phyloP scores from a whole-genome alignment of 2,888 invertebrate species.

The Meandrusa payeni region DNA sequence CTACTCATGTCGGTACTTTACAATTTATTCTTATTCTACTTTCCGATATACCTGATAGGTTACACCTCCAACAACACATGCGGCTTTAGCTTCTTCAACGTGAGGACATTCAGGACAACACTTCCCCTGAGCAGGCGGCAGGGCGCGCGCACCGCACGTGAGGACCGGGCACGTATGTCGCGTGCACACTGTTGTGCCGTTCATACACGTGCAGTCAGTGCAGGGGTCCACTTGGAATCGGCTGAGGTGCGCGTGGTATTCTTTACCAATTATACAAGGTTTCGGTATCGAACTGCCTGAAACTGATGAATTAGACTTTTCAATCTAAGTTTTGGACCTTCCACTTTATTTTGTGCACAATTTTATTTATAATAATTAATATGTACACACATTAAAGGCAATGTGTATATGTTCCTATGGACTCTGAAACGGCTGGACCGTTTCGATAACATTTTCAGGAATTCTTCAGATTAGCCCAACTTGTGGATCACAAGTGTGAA shows the following conservation, averaged over 20 bases:
- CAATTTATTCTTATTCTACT: too few relatives aligned
- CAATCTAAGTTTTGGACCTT: too few relatives aligned
- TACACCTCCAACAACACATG: conserved; percentile 83
- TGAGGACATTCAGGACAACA: conserved; percentile 90
- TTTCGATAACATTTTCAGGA: too few relatives aligned
- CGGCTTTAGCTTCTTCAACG: conserved; percentile 84
- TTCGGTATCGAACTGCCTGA: conserved; percentile 59
- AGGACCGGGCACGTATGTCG: conserved; percentile 94
- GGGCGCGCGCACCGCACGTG: conserved; percentile 89
- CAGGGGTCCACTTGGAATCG: conserved; percentile 87
- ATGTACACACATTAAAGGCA: too few relatives aligned
- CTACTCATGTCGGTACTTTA: too few relatives aligned
- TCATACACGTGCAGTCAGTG: conserved; percentile 91
- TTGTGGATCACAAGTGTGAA: too few relatives aligned
- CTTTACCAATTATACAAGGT: conserved; percentile 87
- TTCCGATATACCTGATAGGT: conserved; percentile 87
- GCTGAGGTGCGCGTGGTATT: conserved; percentile 82
- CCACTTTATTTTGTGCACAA: too few relatives aligned
- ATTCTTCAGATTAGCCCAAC: too few relatives aligned
- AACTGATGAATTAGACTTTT: conserved; percentile 37
- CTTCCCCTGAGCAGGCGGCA: conserved; percentile 82
- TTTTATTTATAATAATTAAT: too few relatives aligned
- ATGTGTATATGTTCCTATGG: too few relatives aligned
- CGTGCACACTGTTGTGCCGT: conserved; percentile 89
- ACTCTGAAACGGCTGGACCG: too few relatives aligned